Conservation (phyloP, 2,797 vertebrate genomes). For the Okamejei kenojei region DNA sequence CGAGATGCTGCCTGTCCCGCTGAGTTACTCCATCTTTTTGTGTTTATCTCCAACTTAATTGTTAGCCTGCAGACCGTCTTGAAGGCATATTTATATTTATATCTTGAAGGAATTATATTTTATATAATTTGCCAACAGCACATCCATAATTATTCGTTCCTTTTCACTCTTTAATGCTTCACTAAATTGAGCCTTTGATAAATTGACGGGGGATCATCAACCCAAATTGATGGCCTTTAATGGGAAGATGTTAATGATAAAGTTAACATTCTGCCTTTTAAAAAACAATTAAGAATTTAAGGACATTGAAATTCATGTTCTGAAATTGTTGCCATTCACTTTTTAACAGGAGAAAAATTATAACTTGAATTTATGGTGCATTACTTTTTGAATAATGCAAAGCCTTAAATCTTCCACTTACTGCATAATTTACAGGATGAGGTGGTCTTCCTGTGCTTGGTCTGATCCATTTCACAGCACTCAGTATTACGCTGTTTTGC, state of each 20-base stretch:
- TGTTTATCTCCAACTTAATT: background rate
- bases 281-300: conserved; percentile 15
- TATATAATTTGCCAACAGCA: background rate
- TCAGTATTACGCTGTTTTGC: too few species aligned
- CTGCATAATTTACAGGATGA: conserved; percentile 2
- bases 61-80: background rate
- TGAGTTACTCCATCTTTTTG: too few species aligned
- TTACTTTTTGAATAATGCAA: background rate
- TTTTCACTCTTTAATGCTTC: background rate
- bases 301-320: conserved; percentile 5
- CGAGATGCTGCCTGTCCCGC: too few species aligned
- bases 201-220: conserved; percentile 14
- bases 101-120: background rate
- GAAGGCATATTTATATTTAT: background rate
- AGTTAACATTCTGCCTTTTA: conserved; percentile 18
- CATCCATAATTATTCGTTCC: background rate
- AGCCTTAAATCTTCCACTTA: conserved; percentile 14
- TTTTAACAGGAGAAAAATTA: conserved; percentile 2
- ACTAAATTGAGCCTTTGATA: background rate
- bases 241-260: conserved; percentile 25
- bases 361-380: conserved; percentile 5
- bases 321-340: conserved; percentile 8
- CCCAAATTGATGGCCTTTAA: background rate
- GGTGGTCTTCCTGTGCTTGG: background rate
- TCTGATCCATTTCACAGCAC: background rate